These are phyloP conservation scores for Cygnus buccinator DNA, from an alignment of 2,113 vertebrate genomes.

Conservation along the genomic window DNA sequence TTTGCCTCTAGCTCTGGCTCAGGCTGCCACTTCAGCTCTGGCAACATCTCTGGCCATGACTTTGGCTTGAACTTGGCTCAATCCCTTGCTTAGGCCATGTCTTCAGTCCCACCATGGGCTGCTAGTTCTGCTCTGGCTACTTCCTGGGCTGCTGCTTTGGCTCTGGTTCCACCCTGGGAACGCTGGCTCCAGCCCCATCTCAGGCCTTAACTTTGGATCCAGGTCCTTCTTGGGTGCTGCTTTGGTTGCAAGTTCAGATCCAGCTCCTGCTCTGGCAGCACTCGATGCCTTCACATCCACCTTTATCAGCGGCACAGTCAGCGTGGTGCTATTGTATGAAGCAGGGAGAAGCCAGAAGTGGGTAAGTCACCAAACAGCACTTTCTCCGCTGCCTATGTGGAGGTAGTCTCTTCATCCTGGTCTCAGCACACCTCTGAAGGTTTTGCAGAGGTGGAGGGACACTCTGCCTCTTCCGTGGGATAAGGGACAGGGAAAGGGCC, in stretches of 20 bases:
- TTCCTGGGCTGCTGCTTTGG: neutral
- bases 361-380: neutral
- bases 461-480: accelerated
- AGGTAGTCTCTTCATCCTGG: too few species aligned
- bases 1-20: neutral
- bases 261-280: neutral
- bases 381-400: neutral
- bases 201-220: neutral
- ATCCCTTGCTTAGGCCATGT: neutral
- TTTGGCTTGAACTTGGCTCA: neutral
- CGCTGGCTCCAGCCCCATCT: neutral
- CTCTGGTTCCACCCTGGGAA: neutral
- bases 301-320: too few species aligned
- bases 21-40: neutral
- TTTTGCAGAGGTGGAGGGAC: neutral
- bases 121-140: neutral
- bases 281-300: neutral
- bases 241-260: neutral
- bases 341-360: neutral
- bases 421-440: neutral
- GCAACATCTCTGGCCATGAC: neutral
- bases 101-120: neutral
- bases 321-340: accelerated
- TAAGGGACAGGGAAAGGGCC: neutral
- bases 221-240: neutral